These are phyloP conservation scores for Fratercula arctica DNA, from an alignment of 2,797 vertebrate species.

Conservation along the genomic window DNA sequence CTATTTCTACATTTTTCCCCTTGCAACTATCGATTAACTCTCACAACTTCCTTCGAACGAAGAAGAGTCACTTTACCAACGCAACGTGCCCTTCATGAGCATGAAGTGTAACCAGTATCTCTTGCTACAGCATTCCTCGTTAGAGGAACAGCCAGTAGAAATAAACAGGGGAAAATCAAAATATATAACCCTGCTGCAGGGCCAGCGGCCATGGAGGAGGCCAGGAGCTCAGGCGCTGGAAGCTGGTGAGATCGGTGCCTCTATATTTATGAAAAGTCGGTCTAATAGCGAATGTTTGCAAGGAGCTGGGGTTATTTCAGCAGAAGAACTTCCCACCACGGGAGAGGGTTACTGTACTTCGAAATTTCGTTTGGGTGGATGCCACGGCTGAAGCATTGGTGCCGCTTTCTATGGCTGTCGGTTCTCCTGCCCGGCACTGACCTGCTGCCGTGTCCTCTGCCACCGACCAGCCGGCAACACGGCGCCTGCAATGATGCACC, in stretches of 20 bases:
- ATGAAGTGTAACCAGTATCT: fast-evolving
- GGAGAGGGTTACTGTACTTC: neutral
- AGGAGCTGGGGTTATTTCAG: neutral
- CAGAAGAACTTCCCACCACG: neutral
- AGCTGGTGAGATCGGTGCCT: neutral
- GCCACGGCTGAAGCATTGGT: neutral
- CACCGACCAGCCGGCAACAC: fast-evolving
- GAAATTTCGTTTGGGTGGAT: neutral
- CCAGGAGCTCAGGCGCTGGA: neutral
- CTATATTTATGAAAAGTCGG: fast-evolving
- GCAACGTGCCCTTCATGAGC: fast-evolving
- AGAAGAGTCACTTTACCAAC: neutral
- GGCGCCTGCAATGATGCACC: neutral
- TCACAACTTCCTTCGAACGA: neutral
- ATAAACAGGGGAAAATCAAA: neutral
- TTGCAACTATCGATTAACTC: neutral
- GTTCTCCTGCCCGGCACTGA: neutral
- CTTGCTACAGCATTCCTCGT: neutral
- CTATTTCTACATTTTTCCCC: neutral
- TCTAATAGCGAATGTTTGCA: fast-evolving
- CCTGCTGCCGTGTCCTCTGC: neutral
- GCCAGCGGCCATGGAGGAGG: neutral
- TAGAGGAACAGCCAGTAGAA: neutral
- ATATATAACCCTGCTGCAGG: neutral
- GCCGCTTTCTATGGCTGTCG: neutral